These are phyloP conservation scores for Oreochromis grahami DNA, from an alignment of 2,797 vertebrate species.

Conservation along the genomic window DNA sequence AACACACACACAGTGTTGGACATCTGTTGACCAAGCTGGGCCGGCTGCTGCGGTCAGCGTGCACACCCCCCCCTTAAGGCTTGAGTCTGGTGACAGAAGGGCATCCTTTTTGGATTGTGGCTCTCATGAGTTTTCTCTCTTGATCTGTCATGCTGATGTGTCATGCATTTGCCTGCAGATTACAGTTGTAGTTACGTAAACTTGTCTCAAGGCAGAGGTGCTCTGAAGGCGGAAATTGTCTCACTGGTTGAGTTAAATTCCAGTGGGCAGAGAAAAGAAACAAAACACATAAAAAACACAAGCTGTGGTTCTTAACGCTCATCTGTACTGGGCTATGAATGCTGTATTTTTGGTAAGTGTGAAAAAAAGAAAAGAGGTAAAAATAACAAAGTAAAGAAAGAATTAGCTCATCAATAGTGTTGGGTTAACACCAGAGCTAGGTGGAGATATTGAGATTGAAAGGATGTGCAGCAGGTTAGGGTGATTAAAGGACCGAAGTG, in stretches of 20 bases:
- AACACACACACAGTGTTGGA: constrained; percentile 1
- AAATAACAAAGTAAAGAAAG: background rate
- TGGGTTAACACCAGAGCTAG: background rate
- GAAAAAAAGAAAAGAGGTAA: background rate
- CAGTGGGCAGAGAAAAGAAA: constrained; percentile 12
- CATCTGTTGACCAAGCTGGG: constrained; percentile 50
- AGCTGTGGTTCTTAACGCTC: background rate
- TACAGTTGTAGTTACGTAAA: constrained; percentile 51
- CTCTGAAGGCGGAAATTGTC: constrained; percentile 22
- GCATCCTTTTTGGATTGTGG: constrained; percentile 34
- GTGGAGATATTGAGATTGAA: background rate
- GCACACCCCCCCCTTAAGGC: background rate
- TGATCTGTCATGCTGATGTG: constrained; percentile 16
- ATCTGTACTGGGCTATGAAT: background rate
- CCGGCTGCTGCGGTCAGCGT: constrained; percentile 28
- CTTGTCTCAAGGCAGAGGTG: constrained; percentile 38
- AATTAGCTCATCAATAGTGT: background rate
- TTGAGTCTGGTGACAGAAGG: constrained; percentile 35
- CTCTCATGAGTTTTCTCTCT: constrained; percentile 21
- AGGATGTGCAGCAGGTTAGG: background rate
- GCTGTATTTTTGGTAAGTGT: background rate
- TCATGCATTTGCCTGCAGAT: constrained; percentile 35
- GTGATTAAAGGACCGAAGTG: background rate
- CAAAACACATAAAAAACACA: background rate
- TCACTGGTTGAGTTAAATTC: constrained; percentile 14